phyloP scores from a whole-genome alignment of 2,888 invertebrate species.

The Heterodera filipjevi region DNA sequence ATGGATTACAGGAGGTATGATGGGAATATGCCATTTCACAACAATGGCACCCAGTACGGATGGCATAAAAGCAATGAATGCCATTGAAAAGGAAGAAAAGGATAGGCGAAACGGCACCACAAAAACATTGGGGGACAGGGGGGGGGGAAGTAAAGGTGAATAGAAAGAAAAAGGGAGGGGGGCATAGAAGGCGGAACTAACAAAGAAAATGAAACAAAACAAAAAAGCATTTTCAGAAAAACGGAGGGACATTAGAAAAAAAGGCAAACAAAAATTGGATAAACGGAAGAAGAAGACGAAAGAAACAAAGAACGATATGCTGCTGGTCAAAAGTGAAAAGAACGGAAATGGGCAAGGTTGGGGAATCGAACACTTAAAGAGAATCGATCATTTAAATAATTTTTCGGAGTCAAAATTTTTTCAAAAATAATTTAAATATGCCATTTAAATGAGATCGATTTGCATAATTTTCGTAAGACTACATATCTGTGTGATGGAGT shows the following conservation, averaged over 20 bases:
- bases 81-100: background rate
- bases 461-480: too few relatives aligned
- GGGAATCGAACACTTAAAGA: background rate
- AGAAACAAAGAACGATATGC: background rate
- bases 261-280: background rate
- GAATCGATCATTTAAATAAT: too few relatives aligned
- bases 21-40: background rate
- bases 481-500: too few relatives aligned
- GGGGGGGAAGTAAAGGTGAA: background rate
- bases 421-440: background rate
- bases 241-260: background rate
- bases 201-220: background rate
- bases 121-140: background rate
- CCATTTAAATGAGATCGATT: too few relatives aligned
- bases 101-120: background rate
- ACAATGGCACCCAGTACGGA: background rate
- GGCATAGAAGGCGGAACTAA: background rate
- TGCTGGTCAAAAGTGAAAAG: background rate
- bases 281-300: background rate
- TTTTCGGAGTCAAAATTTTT: too few relatives aligned
- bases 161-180: background rate
- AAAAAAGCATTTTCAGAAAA: constrained; percentile 2
- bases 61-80: background rate
- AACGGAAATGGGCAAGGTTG: background rate
- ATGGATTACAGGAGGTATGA: background rate